These are phyloP conservation scores for Ibycter americanus DNA, from an alignment of 2,797 vertebrate genomes.

Conservation along the genomic window DNA sequence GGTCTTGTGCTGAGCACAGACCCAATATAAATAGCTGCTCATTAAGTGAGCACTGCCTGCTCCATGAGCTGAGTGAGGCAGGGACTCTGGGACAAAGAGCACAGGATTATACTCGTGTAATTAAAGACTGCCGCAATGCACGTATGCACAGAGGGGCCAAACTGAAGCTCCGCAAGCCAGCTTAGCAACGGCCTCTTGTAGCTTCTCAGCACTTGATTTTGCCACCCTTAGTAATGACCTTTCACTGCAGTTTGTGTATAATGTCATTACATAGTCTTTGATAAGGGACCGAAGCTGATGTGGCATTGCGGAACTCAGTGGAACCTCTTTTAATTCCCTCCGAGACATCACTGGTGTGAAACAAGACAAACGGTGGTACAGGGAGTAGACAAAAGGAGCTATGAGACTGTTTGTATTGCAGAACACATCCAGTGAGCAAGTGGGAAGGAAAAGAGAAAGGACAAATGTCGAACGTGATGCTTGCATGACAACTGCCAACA, in stretches of 20 bases:
- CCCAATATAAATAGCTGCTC: slow-evolving; percentile 18
- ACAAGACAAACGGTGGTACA: neutral
- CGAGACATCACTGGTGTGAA: neutral
- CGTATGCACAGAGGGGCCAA: neutral
- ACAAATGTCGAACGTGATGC: neutral
- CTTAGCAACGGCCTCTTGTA: neutral
- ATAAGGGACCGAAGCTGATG: neutral
- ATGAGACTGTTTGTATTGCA: neutral
- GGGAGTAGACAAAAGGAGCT: neutral
- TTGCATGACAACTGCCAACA: neutral
- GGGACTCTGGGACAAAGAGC: neutral
- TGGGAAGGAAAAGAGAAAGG: neutral
- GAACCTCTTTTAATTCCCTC: slow-evolving; percentile 29
- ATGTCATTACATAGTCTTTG: neutral
- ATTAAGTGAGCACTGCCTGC: neutral
- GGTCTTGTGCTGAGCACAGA: neutral
- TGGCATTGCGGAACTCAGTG: neutral
- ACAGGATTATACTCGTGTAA: neutral
- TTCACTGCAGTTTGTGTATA: neutral
- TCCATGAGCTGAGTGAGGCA: slow-evolving; percentile 13
- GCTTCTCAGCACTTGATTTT: neutral
- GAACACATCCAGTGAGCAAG: neutral
- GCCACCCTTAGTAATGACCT: neutral
- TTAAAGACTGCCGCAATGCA: neutral
- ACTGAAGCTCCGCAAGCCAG: neutral